Conservation (phyloP, 2,113 vertebrate species). For the Bagarius yarrelli region DNA sequence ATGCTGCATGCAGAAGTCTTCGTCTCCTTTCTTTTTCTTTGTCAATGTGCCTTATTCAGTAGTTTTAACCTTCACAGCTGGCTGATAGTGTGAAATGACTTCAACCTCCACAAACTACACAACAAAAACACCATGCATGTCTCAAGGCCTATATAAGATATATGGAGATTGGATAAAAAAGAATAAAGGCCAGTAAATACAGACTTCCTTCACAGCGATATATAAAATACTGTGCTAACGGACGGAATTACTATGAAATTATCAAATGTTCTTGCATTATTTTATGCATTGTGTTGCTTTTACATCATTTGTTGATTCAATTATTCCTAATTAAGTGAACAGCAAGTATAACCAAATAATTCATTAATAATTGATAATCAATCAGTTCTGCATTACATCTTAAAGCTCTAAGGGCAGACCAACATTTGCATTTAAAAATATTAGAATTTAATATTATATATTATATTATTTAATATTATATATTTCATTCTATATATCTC, state of each 20-base stretch:
- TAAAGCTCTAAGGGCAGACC: background rate
- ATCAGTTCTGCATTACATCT: background rate
- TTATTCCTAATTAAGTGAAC: background rate
- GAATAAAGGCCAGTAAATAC: background rate
- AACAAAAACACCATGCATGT: background rate
- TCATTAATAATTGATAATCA: no score
- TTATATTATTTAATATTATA: no score
- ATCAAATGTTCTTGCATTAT: background rate
- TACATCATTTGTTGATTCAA: background rate
- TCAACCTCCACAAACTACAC: conserved; percentile 22
- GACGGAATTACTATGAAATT: background rate
- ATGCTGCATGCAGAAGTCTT: conserved; percentile 2
- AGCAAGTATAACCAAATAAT: background rate
- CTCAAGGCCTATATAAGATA: conserved; percentile 6
- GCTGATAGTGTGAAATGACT: background rate
- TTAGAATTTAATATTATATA: background rate
- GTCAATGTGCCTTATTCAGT: background rate
- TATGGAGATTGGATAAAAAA: background rate
- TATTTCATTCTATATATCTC: background rate
- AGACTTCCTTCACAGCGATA: conserved; percentile 6
- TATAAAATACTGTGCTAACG: background rate
- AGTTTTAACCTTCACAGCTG: background rate
- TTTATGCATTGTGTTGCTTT: background rate
- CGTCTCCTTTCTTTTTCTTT: background rate
- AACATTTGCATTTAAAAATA: background rate